A percentile compares a stretch with the other conserved stretches of the same genome.
phyloP scores from a whole-genome alignment of 1,140 invertebrate genomes.

The Caenorhabditis brenneri region DNA sequence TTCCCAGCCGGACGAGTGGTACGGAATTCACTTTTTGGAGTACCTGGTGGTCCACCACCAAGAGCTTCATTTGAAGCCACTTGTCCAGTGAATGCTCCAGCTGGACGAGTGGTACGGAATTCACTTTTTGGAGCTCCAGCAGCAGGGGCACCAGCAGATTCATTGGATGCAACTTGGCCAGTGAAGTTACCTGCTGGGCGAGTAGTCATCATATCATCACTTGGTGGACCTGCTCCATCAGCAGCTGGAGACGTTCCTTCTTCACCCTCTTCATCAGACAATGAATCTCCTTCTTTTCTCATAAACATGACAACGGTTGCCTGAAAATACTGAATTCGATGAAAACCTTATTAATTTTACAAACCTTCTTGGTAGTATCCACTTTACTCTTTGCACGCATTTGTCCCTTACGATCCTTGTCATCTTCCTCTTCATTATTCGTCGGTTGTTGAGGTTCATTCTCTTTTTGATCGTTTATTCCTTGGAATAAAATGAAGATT shows the following conservation, averaged over 20 bases:
- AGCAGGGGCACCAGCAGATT: neutral
- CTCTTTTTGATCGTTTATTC: neutral
- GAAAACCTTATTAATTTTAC: neutral
- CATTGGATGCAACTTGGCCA: neutral
- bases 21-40: neutral
- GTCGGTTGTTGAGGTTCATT: neutral
- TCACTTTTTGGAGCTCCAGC: too few relatives aligned
- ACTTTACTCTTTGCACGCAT: neutral
- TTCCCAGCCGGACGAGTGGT: neutral
- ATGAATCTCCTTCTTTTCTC: neutral
- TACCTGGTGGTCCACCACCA: neutral
- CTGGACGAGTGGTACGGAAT: neutral
- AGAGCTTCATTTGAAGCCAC: neutral
- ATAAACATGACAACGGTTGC: neutral
- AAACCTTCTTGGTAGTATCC: neutral
- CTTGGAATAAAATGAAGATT: neutral
- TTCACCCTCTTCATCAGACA: neutral
- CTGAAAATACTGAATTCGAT: neutral
- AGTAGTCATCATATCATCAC: neutral
- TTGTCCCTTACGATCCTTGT: constrained; percentile 18
- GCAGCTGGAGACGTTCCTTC: neutral
- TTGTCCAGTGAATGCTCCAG: neutral
- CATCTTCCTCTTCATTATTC: neutral
- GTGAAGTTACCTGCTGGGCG: neutral
- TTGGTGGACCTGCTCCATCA: neutral